These are phyloP conservation scores for Picus viridis DNA, from an alignment of 2,797 vertebrate genomes.

Conservation along the genomic window DNA sequence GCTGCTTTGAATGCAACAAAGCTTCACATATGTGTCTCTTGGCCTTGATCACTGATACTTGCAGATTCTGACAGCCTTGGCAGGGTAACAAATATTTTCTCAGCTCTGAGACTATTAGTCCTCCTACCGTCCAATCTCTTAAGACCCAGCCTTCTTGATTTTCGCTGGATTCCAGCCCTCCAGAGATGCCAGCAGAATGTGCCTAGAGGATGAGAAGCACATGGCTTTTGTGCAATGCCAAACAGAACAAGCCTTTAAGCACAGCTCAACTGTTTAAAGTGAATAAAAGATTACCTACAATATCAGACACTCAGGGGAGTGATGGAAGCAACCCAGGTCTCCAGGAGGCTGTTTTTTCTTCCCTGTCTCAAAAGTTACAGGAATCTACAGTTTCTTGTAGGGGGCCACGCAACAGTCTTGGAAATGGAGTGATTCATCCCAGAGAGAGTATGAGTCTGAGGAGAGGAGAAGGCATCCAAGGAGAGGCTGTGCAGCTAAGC, in stretches of 20 bases:
- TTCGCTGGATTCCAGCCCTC: not conserved
- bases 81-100: not conserved
- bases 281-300: not conserved
- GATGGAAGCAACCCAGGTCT: not conserved
- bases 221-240: rapidly evolving
- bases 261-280: not conserved
- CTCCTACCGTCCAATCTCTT: not conserved
- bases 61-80: not conserved
- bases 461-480: not conserved
- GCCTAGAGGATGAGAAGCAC: not conserved
- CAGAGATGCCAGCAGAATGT: not conserved
- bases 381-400: not conserved
- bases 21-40: not conserved
- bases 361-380: not conserved
- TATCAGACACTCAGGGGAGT: not conserved
- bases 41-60: not conserved
- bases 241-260: not conserved
- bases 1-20: not conserved
- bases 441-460: not conserved
- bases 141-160: not conserved
- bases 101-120: not conserved
- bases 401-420: not conserved
- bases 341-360: not conserved
- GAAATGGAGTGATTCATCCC: not conserved
- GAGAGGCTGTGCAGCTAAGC: not conserved